Evolutionary conservation across 2,797 vertebrate genomes (phyloP), one percentile per base, ranked within the genome.

Genomic region (Myotis myotis): DNA sequence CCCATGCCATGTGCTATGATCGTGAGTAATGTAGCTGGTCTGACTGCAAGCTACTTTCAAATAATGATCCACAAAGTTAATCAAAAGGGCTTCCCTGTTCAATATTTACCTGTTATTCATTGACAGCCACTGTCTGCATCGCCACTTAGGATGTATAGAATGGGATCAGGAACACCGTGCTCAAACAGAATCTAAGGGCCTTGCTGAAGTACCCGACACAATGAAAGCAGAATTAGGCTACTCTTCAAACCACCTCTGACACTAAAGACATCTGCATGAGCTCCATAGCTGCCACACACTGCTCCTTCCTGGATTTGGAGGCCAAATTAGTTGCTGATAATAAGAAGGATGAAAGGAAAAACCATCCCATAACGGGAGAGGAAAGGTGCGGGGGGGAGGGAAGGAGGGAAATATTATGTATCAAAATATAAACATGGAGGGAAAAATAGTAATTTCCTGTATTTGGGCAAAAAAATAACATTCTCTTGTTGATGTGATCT

Each of bases 361-460:
- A 83, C 28, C 72, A 57, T 5, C 30, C 92, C 62, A 72, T 22
- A 49, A 62, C 44, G 2, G 57, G 57, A 23, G 57, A 5, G 5
- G 4, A 96, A 51, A 89, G 23, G 22, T 23, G 15, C 4, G 13
- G 2, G 36, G 25, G 2, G 72, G 30, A 55, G 44, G 60, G 4
- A 62, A 51, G 62, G 9, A 78, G 22, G 49, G 13, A 96, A 44
- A 97, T 96, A 95, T 96, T 97, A 92, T 94, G 94, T 93, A 96
- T 90, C 70, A 84, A 97, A 97, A 97, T 90, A 96, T 49, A 97
- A 97, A 88, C 62, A 96, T 7, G 25, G 90, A 89, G 10, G 0
- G 15, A 51, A 70, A 95, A 96, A 97, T 16, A 97, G 81, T 97
- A 98, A 98, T 97, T 98, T 97, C 96, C 97, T 96, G 72, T 95